Evolutionary conservation across 1,140 invertebrate species (phyloP).

Genomic region (Anastatus disparis): DNA sequence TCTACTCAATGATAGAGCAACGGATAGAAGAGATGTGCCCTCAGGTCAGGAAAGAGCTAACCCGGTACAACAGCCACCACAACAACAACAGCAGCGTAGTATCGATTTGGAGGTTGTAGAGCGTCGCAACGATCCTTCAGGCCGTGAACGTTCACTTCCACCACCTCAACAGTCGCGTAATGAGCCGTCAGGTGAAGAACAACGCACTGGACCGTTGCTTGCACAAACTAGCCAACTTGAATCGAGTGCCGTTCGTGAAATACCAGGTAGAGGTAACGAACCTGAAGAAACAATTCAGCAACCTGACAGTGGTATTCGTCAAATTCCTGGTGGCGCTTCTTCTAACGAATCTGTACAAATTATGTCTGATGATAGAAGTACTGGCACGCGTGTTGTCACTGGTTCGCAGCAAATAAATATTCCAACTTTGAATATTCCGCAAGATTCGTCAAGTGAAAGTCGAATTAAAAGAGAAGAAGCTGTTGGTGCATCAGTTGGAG

Average conservation of each 20-base stretch:
- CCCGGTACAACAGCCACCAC: not conserved
- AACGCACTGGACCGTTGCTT: conserved; percentile 46
- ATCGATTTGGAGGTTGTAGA: conserved; percentile 46
- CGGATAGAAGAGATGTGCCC: conserved; percentile 59
- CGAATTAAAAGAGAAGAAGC: conserved; percentile 62
- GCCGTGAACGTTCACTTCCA: conserved; percentile 56
- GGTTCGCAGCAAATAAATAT: conserved; percentile 58
- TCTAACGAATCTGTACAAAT: conserved; percentile 50
- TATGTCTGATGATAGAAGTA: conserved; percentile 49
- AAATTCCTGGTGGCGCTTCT: conserved; percentile 61
- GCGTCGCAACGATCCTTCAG: conserved; percentile 62
- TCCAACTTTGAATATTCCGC: conserved; percentile 49
- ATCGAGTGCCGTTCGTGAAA: conserved; percentile 53
- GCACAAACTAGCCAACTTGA: conserved; percentile 46
- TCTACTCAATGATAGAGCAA: conserved; percentile 45
- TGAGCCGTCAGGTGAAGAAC: conserved; percentile 62
- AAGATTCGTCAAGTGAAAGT: conserved; percentile 53
- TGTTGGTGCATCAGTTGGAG: conserved; percentile 60
- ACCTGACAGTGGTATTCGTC: conserved; percentile 50
- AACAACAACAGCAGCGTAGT: not conserved
- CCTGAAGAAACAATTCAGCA: conserved; percentile 49
- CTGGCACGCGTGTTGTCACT: conserved; percentile 57
- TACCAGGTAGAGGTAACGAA: conserved; percentile 60
- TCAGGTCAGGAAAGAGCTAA: conserved; percentile 59
- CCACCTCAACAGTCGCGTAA: conserved; percentile 58